These are phyloP conservation scores for Otis tarda DNA, from an alignment of 2,113 vertebrate species.

Conservation along the genomic window DNA sequence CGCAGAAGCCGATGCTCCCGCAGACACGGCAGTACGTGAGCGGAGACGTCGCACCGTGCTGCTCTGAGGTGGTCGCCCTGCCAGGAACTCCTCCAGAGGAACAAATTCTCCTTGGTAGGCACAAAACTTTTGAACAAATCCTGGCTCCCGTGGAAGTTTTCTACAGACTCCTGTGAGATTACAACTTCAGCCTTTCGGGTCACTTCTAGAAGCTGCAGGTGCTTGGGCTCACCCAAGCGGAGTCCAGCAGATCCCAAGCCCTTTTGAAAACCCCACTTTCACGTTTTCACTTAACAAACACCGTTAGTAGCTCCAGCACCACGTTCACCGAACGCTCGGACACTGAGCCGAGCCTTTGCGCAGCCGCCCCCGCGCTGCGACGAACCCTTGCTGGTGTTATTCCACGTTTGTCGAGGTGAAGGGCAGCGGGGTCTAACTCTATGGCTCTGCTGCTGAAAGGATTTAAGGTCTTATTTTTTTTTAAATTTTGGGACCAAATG, in stretches of 20 bases:
- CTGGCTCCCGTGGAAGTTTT: not conserved
- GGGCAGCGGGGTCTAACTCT: not conserved
- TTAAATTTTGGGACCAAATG: not conserved
- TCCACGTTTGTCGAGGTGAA: not conserved
- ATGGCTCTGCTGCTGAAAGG: not conserved
- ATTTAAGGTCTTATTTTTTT: not conserved
- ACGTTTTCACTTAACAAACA: not conserved
- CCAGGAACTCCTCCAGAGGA: not conserved
- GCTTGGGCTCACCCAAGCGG: fast-evolving
- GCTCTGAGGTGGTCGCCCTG: not conserved
- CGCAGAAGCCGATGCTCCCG: fast-evolving
- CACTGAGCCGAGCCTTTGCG: not conserved
- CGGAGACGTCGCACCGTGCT: fast-evolving
- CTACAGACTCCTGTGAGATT: not conserved
- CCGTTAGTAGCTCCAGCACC: not conserved
- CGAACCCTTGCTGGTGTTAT: not conserved
- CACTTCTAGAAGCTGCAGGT: not conserved
- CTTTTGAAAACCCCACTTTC: not conserved
- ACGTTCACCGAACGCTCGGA: not conserved
- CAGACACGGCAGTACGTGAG: not conserved
- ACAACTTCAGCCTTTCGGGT: not conserved
- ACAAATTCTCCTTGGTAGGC: not conserved
- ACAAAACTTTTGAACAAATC: not conserved
- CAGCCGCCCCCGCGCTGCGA: fast-evolving
- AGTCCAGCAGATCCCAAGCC: not conserved